Percentiles rank a stretch among this genome's conserved stretches.
phyloP scores from a whole-genome alignment of 2,113 vertebrate species.

The Micromys minutus region DNA sequence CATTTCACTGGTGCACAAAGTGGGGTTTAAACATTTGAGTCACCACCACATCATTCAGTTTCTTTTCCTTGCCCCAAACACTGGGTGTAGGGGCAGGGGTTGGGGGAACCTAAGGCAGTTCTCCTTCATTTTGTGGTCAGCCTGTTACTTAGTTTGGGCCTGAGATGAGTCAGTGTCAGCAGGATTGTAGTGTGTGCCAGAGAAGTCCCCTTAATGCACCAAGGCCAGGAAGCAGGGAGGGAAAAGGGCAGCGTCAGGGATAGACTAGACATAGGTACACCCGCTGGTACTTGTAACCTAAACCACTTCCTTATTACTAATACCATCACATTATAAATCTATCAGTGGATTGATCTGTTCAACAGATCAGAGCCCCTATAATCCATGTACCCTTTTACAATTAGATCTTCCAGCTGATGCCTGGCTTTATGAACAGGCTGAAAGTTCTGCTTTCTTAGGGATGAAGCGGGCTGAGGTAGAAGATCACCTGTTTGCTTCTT shows the following conservation, averaged over 20 bases:
- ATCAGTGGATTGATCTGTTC: not conserved
- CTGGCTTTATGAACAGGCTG: not conserved
- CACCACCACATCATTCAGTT: not conserved
- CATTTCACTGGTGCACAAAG: not conserved
- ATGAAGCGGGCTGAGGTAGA: not conserved
- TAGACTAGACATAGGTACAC: not conserved
- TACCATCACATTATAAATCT: not conserved
- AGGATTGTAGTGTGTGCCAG: no score
- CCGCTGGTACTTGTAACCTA: not conserved
- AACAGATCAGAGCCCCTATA: not conserved
- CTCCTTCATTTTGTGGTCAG: not conserved
- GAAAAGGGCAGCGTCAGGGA: not conserved
- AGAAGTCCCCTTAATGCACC: not conserved
- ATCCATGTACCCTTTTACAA: not conserved
- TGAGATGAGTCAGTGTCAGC: not conserved
- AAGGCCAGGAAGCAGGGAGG: not conserved
- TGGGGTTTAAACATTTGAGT: not conserved
- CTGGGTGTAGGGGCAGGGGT: no score
- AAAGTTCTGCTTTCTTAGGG: not conserved
- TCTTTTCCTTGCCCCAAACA: not conserved
- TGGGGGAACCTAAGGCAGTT: not conserved
- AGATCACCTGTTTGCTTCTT: accelerated
- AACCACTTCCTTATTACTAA: not conserved
- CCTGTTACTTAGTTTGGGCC: not conserved
- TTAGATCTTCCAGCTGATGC: not conserved